A percentile compares a stretch with the other conserved stretches of the same genome.
phyloP scores from a whole-genome alignment of 2,797 vertebrate genomes.

The Aldrovandia affinis region DNA sequence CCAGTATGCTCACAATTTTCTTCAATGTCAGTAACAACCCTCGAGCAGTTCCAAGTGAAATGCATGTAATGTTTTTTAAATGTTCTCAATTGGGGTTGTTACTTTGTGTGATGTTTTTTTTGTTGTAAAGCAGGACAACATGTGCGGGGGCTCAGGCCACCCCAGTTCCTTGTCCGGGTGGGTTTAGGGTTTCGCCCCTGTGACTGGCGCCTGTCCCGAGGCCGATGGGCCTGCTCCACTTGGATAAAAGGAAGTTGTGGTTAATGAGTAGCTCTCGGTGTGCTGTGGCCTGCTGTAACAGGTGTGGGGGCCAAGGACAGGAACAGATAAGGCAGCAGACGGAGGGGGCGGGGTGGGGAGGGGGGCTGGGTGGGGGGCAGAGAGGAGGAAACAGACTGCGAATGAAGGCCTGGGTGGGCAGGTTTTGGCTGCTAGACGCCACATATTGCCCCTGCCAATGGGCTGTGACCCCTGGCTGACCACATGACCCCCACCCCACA shows the following conservation, averaged over 20 bases:
- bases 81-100: neutral
- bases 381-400: slow-evolving; percentile 27
- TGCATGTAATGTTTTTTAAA: neutral
- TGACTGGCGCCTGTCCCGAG: slow-evolving; percentile 58
- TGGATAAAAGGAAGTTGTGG: slow-evolving; percentile 80
- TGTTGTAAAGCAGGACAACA: neutral
- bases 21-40: neutral
- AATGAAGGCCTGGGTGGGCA: slow-evolving; percentile 10
- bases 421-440: slow-evolving; percentile 12
- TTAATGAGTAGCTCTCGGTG: slow-evolving; percentile 73
- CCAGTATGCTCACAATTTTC: neutral
- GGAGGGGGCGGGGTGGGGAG: slow-evolving; percentile 13
- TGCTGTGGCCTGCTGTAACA: slow-evolving; percentile 71
- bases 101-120: neutral
- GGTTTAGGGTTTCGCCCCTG: neutral
- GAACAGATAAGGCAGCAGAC: slow-evolving; percentile 51
- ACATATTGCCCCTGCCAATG: slow-evolving; percentile 6
- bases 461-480: slow-evolving; percentile 30
- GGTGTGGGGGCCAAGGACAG: slow-evolving; percentile 66
- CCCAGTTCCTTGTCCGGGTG: neutral
- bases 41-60: neutral
- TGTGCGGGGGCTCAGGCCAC: neutral
- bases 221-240: slow-evolving; percentile 67
- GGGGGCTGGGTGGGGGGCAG: slow-evolving; percentile 11
- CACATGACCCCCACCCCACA: neutral